Evolutionary conservation across 2,797 vertebrate genomes (phyloP), one percentile per base, ranked within the genome.

Genomic region (Pseudochirops corinnae): DNA sequence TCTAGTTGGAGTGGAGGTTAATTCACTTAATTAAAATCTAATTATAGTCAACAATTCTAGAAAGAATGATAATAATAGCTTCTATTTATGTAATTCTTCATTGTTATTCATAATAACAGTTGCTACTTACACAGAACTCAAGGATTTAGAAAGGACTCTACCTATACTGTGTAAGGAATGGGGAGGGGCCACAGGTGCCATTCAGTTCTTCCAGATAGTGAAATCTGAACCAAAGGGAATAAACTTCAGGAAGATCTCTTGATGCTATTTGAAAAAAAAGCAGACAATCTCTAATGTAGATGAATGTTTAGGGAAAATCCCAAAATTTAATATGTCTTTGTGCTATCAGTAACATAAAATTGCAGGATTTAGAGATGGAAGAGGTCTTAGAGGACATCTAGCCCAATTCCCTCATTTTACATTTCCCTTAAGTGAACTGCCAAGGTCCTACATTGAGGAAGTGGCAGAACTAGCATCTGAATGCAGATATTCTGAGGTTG

Each of bases 231-330:
- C 21, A 91, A 91, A 94, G 92, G 50, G 67, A 46, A 93, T 57
- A 90, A 82, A 13, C n/a, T n/a, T 29, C n/a, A 57, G 82, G 50
- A 92, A 92, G 33, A 90, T 94, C 62, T 94, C 57, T 90, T 91
- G 57, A 55, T 24, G 50, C 55, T 90, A 29, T 90, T 0, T 95
- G 55, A 95, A 12, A 94, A 90, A 56, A 26, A 7, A 90, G 39
- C 46, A 62, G 55, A n/a, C 5, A 93, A 52, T 5, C 21, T 91
- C 55, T 46, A 46, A 46, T 26, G 10, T 46, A 21, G 74, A 87
- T 87, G 39, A 46, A 87, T 11, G 2, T 87, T 82, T 26, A 46
- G 39, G 39, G 74, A 87, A 87, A 50, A 46, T 50, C 3, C 39
- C 21, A 46, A 46, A 82, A 82, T 46, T 2, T 82, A 82, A 21